Percentiles rank a stretch among this genome's conserved stretches.
These are phyloP conservation scores for Plusia festucae DNA, from an alignment of 2,888 invertebrate species.

Conservation along the genomic window DNA sequence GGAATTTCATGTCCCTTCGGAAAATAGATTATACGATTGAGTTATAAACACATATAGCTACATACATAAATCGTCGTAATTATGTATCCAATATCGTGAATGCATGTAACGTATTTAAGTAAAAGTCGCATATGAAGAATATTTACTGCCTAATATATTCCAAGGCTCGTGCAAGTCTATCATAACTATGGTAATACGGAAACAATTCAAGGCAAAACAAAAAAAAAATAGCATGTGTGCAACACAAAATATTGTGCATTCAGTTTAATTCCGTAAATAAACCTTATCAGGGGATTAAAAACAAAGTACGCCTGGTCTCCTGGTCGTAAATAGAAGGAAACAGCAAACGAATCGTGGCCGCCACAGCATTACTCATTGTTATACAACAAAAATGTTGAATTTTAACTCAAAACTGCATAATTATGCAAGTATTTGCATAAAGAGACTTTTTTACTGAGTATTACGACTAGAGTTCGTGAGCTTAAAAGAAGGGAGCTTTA, in stretches of 20 bases:
- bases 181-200: not conserved
- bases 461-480: constrained; percentile 38
- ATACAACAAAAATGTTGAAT: constrained; percentile 34
- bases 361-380: constrained; percentile 1
- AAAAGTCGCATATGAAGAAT: not conserved
- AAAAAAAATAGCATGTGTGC: not conserved
- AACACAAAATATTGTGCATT: constrained; percentile 1
- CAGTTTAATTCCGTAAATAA: constrained; percentile 7
- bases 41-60: too few relatives aligned
- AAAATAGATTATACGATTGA: too few relatives aligned
- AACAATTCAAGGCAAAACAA: not conserved
- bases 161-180: constrained; percentile 1
- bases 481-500: not conserved
- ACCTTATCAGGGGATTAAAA: constrained; percentile 3
- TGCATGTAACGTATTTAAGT: not conserved
- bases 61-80: too few relatives aligned
- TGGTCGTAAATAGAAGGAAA: constrained; percentile 1
- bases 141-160: constrained; percentile 1
- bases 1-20: too few relatives aligned
- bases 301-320: not conserved
- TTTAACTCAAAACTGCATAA: constrained; percentile 61
- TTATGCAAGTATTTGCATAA: constrained; percentile 64
- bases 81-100: not conserved
- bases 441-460: constrained; percentile 52
- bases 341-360: constrained; percentile 5